phyloP scores from a whole-genome alignment of 2,888 invertebrate species.

The Caenorhabditis wallacei region DNA sequence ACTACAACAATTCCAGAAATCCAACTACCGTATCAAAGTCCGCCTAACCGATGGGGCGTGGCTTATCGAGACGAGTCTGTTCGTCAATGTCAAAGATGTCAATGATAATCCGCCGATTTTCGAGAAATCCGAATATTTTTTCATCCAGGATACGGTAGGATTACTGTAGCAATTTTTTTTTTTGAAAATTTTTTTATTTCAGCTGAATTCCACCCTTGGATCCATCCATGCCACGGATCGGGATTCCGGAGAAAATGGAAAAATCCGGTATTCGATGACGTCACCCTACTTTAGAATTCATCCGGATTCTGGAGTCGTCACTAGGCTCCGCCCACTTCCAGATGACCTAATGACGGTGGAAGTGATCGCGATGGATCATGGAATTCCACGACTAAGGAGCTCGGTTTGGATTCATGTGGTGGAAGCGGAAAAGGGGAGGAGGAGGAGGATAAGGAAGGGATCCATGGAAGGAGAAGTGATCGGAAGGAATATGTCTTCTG shows the following conservation, averaged over 20 bases:
- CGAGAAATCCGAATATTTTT: conserved; percentile 65
- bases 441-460: neutral
- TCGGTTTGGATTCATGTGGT: conserved; percentile 19
- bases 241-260: conserved; percentile 44
- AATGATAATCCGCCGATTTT: conserved; percentile 97
- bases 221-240: conserved; percentile 26
- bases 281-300: conserved; percentile 44
- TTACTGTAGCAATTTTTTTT: neutral
- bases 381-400: conserved; percentile 35
- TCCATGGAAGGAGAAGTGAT: conserved; percentile 27
- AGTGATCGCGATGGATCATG: conserved; percentile 42
- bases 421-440: neutral
- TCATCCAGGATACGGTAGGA: conserved; percentile 24
- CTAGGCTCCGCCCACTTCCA: conserved; percentile 44
- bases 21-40: conserved; percentile 71
- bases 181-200: neutral
- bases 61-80: conserved; percentile 87
- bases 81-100: conserved; percentile 91
- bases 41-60: conserved; percentile 72
- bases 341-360: conserved; percentile 19
- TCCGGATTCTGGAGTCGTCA: conserved; percentile 19
- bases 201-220: conserved; percentile 25
- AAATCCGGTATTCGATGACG: conserved; percentile 24
- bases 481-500: neutral
- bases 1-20: conserved; percentile 39